Percentiles rank a stretch among this genome's conserved stretches.
Conservation (phyloP, 2,113 vertebrate genomes). For the Eulemur macaco region DNA sequence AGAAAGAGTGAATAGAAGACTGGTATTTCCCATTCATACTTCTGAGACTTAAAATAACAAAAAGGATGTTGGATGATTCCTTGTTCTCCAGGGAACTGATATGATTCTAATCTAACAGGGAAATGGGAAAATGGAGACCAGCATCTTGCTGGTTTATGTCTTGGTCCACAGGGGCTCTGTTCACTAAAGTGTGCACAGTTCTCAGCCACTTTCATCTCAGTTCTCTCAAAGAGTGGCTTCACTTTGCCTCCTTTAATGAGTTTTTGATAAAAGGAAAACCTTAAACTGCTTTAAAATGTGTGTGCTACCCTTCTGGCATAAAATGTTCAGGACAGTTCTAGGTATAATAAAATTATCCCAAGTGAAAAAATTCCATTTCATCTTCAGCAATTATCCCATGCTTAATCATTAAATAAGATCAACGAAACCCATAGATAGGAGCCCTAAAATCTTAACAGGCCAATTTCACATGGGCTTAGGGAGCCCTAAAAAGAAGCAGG, state of each 20-base stretch:
- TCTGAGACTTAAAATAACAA: background rate
- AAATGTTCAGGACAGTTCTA: background rate
- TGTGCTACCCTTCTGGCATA: background rate
- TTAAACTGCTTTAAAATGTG: background rate
- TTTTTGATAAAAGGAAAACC: constrained; percentile 16
- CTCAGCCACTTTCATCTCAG: background rate
- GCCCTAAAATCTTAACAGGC: background rate
- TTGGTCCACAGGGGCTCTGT: background rate
- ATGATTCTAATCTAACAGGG: background rate
- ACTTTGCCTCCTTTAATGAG: background rate
- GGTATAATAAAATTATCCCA: background rate
- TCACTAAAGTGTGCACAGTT: background rate
- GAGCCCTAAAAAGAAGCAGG: constrained; percentile 27
- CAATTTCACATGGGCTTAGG: constrained; percentile 5
- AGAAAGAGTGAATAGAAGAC: background rate
- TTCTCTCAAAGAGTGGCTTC: background rate
- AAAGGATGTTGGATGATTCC: background rate
- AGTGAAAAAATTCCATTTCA: background rate
- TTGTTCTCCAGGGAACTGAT: background rate
- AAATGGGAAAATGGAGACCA: background rate
- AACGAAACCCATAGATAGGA: background rate
- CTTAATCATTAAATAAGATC: constrained; percentile 10
- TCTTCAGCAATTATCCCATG: background rate
- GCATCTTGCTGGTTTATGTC: background rate
- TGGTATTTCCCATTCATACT: background rate